Evolutionary conservation across 2,113 vertebrate species (phyloP).

Genomic region (Tachuris rubrigastra): DNA sequence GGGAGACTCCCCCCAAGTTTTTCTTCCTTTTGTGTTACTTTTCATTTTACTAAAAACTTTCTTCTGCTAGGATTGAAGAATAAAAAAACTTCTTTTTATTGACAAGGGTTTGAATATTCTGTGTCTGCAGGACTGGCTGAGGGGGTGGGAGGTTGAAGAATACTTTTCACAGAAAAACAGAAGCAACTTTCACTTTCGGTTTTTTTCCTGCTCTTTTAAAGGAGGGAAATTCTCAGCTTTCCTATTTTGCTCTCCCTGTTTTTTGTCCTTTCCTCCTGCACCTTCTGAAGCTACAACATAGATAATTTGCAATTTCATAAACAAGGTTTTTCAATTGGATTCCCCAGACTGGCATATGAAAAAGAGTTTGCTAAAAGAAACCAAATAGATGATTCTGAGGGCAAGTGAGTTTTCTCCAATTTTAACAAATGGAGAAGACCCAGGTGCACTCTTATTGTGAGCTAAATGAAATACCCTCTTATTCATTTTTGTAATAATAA

Average conservation of each 20-base stretch:
- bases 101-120: not conserved
- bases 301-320: conserved; percentile 3
- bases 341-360: not conserved
- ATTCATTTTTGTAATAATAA: conserved; percentile 75
- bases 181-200: not conserved
- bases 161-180: not conserved
- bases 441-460: conserved; percentile 74
- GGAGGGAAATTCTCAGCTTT: not conserved
- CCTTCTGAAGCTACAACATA: not conserved
- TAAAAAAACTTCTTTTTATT: not conserved
- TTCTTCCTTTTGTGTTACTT: not conserved
- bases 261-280: not conserved
- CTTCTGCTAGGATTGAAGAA: not conserved
- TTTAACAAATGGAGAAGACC: conserved; percentile 48
- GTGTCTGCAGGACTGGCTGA: not conserved
- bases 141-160: not conserved
- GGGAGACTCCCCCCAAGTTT: not conserved
- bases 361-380: not conserved
- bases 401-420: conserved; percentile 43
- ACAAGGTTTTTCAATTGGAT: not conserved
- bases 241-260: not conserved
- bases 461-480: conserved; percentile 64
- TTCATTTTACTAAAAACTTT: not conserved
- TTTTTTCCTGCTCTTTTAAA: not conserved
- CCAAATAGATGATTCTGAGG: conserved; percentile 5